Percentiles rank a stretch among this genome's conserved stretches.
These are phyloP conservation scores for Phaethornis superciliosus DNA, from an alignment of 2,113 vertebrate genomes.

Conservation along the genomic window DNA sequence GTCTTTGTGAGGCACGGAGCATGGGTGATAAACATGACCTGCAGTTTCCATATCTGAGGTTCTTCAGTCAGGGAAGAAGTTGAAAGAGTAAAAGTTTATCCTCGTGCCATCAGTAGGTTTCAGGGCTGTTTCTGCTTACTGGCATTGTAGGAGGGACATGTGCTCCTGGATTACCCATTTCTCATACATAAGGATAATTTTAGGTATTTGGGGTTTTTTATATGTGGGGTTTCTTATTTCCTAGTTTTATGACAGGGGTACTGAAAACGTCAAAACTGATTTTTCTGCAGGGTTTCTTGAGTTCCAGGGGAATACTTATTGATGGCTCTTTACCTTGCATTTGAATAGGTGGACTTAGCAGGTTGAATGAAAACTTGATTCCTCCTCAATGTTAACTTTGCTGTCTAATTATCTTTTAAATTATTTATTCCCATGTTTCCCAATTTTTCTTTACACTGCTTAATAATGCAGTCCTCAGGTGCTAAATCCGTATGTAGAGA, in stretches of 20 bases:
- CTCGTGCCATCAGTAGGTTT: neutral
- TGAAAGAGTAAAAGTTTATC: neutral
- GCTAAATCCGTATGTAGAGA: slow-evolving; percentile 48
- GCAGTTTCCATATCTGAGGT: neutral
- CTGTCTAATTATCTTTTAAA: slow-evolving; percentile 27
- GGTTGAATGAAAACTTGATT: slow-evolving; percentile 26
- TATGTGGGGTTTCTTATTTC: neutral
- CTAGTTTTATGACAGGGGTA: neutral
- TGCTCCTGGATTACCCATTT: neutral
- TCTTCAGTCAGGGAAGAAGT: neutral
- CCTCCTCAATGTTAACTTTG: neutral
- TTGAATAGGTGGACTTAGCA: neutral
- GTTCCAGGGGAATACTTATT: neutral
- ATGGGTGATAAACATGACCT: accelerated
- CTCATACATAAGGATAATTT: neutral
- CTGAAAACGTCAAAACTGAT: neutral
- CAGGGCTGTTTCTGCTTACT: neutral
- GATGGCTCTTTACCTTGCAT: neutral
- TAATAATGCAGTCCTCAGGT: neutral
- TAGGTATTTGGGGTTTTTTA: neutral
- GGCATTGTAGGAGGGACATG: neutral
- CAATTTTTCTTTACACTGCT: neutral
- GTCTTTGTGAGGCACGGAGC: neutral
- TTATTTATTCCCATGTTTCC: neutral
- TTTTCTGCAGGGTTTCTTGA: neutral